These are phyloP conservation scores for Antigone vipio DNA, from an alignment of 2,113 vertebrate genomes.

Conservation along the genomic window DNA sequence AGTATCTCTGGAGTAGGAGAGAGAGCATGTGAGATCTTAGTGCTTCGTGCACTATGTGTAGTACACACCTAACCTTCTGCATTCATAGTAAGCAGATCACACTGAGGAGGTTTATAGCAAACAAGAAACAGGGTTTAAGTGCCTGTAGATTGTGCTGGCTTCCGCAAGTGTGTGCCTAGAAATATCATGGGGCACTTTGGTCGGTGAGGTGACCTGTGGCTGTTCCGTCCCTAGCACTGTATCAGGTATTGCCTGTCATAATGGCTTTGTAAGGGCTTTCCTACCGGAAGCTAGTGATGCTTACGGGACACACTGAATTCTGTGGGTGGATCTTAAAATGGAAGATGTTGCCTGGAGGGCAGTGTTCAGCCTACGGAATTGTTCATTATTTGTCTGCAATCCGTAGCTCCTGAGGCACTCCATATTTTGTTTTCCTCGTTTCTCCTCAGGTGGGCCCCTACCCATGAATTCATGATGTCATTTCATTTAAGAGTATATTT, in stretches of 20 bases:
- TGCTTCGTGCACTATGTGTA: neutral
- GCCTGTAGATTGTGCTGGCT: neutral
- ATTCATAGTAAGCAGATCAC: neutral
- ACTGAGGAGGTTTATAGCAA: neutral
- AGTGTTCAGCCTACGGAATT: neutral
- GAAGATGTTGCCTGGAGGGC: neutral
- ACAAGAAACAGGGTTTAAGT: neutral
- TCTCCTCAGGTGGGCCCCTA: neutral
- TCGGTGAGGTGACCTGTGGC: neutral
- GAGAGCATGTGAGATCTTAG: neutral
- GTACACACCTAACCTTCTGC: neutral
- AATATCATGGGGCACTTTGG: rapidly evolving
- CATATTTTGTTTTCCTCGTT: neutral
- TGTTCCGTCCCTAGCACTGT: neutral
- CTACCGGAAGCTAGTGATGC: neutral
- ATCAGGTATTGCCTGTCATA: neutral
- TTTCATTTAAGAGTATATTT: neutral
- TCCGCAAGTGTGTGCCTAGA: neutral
- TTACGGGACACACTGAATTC: neutral
- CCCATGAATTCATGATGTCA: neutral
- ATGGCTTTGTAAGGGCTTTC: neutral
- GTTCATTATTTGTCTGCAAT: neutral
- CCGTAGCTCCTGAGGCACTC: neutral
- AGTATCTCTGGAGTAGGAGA: neutral
- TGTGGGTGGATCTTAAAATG: neutral